Evolutionary conservation across 64 coral and sea anemone species (phyloP), one percentile per base, ranked within the genome.

Genomic region (Pachyseris speciosa): DNA sequence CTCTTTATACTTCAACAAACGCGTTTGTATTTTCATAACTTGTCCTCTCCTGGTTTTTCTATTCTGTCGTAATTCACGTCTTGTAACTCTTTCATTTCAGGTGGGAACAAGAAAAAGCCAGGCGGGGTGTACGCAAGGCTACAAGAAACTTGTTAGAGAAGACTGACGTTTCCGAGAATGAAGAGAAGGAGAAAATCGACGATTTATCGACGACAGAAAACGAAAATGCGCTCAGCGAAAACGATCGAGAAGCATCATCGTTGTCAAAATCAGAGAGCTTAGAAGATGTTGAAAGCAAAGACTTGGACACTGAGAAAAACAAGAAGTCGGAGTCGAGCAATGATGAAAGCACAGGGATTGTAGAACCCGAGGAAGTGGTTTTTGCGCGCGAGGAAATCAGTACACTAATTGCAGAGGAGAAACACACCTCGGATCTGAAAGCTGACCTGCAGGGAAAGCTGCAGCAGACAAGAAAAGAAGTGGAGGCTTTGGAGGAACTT

Each of bases 221-320:
- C 52, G 72, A 88, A 81, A 57, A 69, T 52, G 25, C 43, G 41
- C 3, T 74, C 63, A 51, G 22, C 37, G 69, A 86, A 88, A 29
- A 88, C 6, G 48, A 26, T 36, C 41, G 84, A 6, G 52, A 66
- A 86, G 19, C 11, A 1, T 69, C 83, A 51, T 33, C 42, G 33
- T 30, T 84, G 34, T 60, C 67, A 24, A 65, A 84, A 48, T 68
- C 85, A 1, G 79, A 63, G 10, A 97, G 86, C 61, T 78, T 94
- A 13, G 95, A 97, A 68, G 95, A 97, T 83, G 79, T 97, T 41
- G 95, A 97, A 70, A 93, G 59, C 40, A 97, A 97, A 90, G 95
- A 97, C 67, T 74, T 97, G 64, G 95, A 90, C 48, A 97, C 84
- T 11, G 95, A 97, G 72, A 97, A 97, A 34, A 80, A 86, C 38